These are phyloP conservation scores for Sisor rabdophorus DNA, from an alignment of 2,113 vertebrate genomes.

Conservation along the genomic window DNA sequence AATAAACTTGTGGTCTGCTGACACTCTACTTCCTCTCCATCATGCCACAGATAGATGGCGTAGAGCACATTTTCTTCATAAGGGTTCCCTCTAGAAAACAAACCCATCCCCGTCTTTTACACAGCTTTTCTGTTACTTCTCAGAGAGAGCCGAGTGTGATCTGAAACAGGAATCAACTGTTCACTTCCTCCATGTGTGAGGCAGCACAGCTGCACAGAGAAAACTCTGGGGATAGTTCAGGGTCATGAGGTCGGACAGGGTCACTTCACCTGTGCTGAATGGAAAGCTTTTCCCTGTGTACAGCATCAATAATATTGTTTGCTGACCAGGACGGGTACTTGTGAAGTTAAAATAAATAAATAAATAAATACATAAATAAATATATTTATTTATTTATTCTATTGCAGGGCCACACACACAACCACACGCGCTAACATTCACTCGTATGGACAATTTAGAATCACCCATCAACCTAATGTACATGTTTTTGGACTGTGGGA, in stretches of 20 bases:
- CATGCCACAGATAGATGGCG: slow-evolving; percentile 18
- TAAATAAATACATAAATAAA: too few species aligned
- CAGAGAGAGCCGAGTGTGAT: slow-evolving; percentile 13
- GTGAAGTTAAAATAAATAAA: too few species aligned
- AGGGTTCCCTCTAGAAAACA: slow-evolving; percentile 9
- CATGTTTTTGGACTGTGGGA: too few species aligned
- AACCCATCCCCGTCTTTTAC: slow-evolving; percentile 12
- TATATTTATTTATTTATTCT: too few species aligned
- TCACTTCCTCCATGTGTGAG: slow-evolving; percentile 29
- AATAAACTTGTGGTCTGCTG: slow-evolving; percentile 12
- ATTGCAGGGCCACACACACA: too few species aligned
- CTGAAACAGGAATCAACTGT: slow-evolving; percentile 37
- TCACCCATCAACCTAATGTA: too few species aligned
- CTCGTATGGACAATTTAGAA: too few species aligned
- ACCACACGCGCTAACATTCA: too few species aligned
- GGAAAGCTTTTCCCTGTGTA: neutral
- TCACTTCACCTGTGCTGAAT: slow-evolving; percentile 20
- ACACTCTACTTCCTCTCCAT: slow-evolving; percentile 36
- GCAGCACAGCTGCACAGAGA: slow-evolving; percentile 21
- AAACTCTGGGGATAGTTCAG: slow-evolving; percentile 23
- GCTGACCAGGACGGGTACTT: too few species aligned
- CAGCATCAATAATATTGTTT: neutral
- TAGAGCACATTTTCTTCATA: slow-evolving; percentile 33
- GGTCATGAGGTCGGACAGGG: slow-evolving; percentile 24
- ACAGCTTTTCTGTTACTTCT: slow-evolving; percentile 18